Evolutionary conservation across 1,140 invertebrate species (phyloP).

Genomic region (Heliconius eleuchia): DNA sequence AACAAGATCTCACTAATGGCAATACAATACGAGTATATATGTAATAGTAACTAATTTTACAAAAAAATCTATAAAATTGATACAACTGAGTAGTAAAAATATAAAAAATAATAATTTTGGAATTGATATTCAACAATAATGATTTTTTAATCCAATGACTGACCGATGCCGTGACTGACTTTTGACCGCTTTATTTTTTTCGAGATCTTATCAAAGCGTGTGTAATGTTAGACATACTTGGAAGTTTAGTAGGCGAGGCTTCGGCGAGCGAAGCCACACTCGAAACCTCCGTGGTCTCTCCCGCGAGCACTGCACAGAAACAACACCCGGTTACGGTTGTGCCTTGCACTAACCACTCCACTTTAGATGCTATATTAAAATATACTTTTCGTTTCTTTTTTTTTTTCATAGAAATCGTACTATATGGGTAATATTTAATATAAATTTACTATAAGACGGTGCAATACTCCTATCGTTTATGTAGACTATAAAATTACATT

Average conservation of each 20-base stretch:
- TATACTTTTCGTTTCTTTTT: neutral
- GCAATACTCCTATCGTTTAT: too few species aligned
- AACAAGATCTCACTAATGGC: constrained; percentile 52
- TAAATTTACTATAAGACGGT: too few species aligned
- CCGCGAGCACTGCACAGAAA: constrained; percentile 77
- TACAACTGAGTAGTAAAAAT: neutral
- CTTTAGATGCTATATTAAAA: neutral
- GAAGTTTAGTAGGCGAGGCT: constrained; percentile 82
- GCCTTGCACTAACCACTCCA: neutral
- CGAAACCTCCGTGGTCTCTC: constrained; percentile 79
- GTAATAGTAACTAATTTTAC: neutral
- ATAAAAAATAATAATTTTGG: neutral
- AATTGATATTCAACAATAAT: neutral
- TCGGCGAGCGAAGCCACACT: constrained; percentile 80
- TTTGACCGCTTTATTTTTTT: constrained; percentile 20
- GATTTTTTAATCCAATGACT: constrained; percentile 1
- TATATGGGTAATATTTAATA: too few species aligned
- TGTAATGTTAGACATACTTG: constrained; percentile 80
- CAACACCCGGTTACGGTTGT: constrained; percentile 53
- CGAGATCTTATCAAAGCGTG: constrained; percentile 65
- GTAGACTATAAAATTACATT: too few species aligned
- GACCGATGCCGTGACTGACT: neutral
- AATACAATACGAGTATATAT: neutral
- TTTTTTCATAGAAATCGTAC: neutral
- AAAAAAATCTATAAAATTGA: neutral